Percentiles rank a stretch among this genome's conserved stretches.
These are phyloP conservation scores for Eptesicus fuscus DNA, from an alignment of 2,113 vertebrate species.

Conservation along the genomic window DNA sequence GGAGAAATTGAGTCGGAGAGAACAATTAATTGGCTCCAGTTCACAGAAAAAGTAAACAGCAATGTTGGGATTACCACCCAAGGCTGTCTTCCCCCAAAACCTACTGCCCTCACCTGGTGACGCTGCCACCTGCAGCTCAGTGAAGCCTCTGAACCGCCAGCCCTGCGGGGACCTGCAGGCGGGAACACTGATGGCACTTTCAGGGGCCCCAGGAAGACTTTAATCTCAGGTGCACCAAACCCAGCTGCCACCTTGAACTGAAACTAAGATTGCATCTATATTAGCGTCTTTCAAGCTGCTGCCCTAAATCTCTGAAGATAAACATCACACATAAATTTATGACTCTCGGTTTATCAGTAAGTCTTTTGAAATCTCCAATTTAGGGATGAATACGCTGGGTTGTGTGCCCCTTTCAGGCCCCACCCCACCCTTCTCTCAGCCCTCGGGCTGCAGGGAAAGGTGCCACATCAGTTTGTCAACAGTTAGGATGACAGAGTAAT, in stretches of 20 bases:
- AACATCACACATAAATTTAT: constrained; percentile 50
- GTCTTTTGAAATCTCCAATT: constrained; percentile 50
- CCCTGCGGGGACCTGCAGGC: not conserved
- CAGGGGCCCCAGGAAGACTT: not conserved
- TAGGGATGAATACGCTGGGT: not conserved
- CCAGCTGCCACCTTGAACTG: constrained; percentile 11
- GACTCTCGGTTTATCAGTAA: constrained; percentile 24
- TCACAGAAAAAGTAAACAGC: not conserved
- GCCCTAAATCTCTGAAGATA: constrained; percentile 54
- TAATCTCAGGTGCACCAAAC: not conserved
- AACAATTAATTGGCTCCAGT: not conserved
- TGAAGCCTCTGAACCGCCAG: not conserved
- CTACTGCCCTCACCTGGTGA: not conserved
- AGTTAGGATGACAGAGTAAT: constrained; percentile 23
- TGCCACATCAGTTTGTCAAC: not conserved
- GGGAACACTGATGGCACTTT: not conserved
- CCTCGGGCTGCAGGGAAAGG: not conserved
- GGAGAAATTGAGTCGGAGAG: not conserved
- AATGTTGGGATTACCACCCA: not conserved
- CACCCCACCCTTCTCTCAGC: not conserved
- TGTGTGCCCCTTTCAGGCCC: not conserved
- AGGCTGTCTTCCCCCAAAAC: not conserved
- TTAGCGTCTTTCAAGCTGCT: constrained; percentile 30
- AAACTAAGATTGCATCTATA: constrained; percentile 56
- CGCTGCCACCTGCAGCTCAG: not conserved